Conservation (phyloP, 2,113 vertebrate species). For the Rhizomys pruinosus region DNA sequence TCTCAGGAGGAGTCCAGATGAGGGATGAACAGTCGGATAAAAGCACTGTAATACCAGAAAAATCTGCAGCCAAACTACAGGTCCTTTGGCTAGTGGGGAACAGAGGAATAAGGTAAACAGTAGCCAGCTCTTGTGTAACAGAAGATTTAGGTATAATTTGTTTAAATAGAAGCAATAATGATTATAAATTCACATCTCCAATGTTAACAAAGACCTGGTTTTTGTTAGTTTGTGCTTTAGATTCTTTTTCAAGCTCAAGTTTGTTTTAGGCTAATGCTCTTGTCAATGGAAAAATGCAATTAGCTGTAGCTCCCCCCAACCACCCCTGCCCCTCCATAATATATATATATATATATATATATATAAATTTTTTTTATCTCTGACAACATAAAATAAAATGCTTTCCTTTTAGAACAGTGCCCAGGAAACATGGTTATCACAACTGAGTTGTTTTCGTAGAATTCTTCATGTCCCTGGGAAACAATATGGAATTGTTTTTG, state of each 20-base stretch:
- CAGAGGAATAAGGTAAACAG: constrained; percentile 82
- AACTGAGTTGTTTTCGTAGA: neutral
- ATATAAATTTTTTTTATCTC: constrained; percentile 65
- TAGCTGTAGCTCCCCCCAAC: constrained; percentile 20
- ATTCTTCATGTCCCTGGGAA: constrained; percentile 64
- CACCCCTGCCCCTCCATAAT: neutral
- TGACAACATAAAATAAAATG: constrained; percentile 60
- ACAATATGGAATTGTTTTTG: constrained; percentile 73
- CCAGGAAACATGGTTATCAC: constrained; percentile 34
- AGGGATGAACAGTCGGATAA: constrained; percentile 86
- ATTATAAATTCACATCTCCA: constrained; percentile 79
- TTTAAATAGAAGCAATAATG: constrained; percentile 81
- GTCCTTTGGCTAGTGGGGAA: constrained; percentile 76
- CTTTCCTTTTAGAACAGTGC: constrained; percentile 44
- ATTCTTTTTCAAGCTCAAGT: constrained; percentile 77
- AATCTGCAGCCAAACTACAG: constrained; percentile 82
- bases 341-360: neutral
- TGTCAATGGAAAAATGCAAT: constrained; percentile 53
- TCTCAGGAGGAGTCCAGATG: constrained; percentile 85
- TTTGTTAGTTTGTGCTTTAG: constrained; percentile 75
- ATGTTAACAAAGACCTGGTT: constrained; percentile 76
- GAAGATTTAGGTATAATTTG: constrained; percentile 78
- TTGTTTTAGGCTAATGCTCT: constrained; percentile 69
- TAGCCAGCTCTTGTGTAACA: constrained; percentile 69
- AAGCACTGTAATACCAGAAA: constrained; percentile 85